These are phyloP conservation scores for Folsomia manolachei DNA, from an alignment of 2,888 invertebrate species.

Conservation along the genomic window DNA sequence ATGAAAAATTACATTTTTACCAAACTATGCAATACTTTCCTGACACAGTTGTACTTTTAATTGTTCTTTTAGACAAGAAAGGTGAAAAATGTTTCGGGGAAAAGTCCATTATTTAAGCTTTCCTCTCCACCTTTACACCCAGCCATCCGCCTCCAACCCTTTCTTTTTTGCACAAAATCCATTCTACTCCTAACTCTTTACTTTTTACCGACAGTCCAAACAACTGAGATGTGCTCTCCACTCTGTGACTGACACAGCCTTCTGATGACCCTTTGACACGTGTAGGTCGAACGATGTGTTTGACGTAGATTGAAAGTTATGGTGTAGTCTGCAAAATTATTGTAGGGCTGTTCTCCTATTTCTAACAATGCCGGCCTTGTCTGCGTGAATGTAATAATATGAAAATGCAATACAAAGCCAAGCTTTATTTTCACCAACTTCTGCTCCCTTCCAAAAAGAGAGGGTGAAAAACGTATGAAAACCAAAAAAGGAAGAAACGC, in stretches of 20 bases:
- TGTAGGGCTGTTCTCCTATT: too few species aligned
- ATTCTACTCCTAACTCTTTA: too few species aligned
- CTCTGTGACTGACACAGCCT: background rate
- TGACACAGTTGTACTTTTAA: constrained; percentile 30
- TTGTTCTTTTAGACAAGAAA: constrained; percentile 41
- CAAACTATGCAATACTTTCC: constrained; percentile 21
- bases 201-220: too few species aligned
- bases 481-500: constrained; percentile 8
- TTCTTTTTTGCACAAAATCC: background rate
- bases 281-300: constrained; percentile 8
- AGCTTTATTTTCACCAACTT: too few species aligned
- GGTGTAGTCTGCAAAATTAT: background rate
- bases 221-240: background rate
- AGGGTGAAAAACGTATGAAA: background rate
- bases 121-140: background rate
- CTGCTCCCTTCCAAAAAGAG: too few species aligned
- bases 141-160: background rate
- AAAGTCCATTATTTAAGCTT: constrained; percentile 17
- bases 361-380: too few species aligned
- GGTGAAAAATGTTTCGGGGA: constrained; percentile 38
- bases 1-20: constrained; percentile 18
- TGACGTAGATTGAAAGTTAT: constrained; percentile 6
- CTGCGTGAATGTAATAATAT: background rate
- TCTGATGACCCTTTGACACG: constrained; percentile 5
- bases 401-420: too few species aligned